These are phyloP conservation scores for Xiphophorus birchmanni DNA, from an alignment of 2,797 vertebrate species.

Conservation along the genomic window DNA sequence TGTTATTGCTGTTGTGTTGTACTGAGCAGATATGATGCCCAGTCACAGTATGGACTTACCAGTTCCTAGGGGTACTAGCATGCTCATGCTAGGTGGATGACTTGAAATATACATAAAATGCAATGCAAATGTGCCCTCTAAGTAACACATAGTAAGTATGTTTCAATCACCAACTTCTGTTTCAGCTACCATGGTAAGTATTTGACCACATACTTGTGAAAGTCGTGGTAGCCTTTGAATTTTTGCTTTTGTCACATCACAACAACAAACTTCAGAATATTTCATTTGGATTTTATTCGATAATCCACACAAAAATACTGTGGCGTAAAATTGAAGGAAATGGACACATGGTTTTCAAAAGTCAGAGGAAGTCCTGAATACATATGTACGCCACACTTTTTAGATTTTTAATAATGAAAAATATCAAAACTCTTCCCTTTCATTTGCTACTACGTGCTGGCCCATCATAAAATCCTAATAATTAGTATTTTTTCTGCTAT, in stretches of 20 bases:
- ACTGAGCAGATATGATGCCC: conserved; percentile 84
- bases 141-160: conserved; percentile 78
- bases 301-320: background rate
- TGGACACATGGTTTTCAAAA: background rate
- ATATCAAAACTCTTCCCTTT: no score
- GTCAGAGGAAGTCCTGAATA: no score
- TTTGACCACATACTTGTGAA: conserved; percentile 2
- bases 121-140: conserved; percentile 54
- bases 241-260: conserved; percentile 2
- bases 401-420: background rate
- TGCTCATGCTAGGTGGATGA: conserved; percentile 72
- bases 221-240: background rate
- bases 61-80: conserved; percentile 88
- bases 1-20: conserved; percentile 86
- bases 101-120: conserved; percentile 47
- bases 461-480: no score
- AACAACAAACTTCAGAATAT: conserved; percentile 1
- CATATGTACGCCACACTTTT: no score
- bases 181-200: conserved; percentile 81
- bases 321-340: background rate
- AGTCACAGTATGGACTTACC: conserved; percentile 90
- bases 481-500: background rate
- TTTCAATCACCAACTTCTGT: conserved; percentile 61
- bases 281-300: background rate
- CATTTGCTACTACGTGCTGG: no score